Evolutionary conservation across 2,113 vertebrate genomes (phyloP).

Genomic region (Pholis gunnellus): DNA sequence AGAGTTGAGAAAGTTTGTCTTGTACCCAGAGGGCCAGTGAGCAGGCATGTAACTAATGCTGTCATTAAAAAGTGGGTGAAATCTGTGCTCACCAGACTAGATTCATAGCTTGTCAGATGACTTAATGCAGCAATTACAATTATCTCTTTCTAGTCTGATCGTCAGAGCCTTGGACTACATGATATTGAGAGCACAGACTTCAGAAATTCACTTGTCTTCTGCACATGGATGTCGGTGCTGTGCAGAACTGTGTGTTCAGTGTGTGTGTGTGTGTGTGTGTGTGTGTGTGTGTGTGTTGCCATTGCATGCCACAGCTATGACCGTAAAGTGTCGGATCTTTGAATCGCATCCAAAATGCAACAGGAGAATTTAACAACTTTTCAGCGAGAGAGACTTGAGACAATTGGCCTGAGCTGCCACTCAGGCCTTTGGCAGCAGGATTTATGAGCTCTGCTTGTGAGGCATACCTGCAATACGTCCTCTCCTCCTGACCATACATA

Average conservation of each 20-base stretch:
- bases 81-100: neutral
- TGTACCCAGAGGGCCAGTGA: constrained; percentile 1
- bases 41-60: constrained; percentile 18
- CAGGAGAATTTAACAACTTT: constrained; percentile 70
- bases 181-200: constrained; percentile 28
- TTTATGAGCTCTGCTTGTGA: constrained; percentile 65
- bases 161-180: constrained; percentile 14
- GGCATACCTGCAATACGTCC: constrained; percentile 67
- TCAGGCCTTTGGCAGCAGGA: constrained; percentile 68
- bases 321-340: constrained; percentile 57
- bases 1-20: constrained; percentile 1
- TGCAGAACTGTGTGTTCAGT: constrained; percentile 14
- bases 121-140: constrained; percentile 49
- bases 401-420: constrained; percentile 62
- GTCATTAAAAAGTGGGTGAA: constrained; percentile 37
- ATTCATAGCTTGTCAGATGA: constrained; percentile 47
- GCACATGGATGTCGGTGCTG: neutral
- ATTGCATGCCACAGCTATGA: constrained; percentile 74
- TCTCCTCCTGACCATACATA: constrained; percentile 82
- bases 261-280: constrained; percentile 27
- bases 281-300: constrained; percentile 30
- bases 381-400: constrained; percentile 40
- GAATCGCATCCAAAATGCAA: constrained; percentile 72
- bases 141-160: constrained; percentile 52
- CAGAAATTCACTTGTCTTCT: constrained; percentile 38